Base-by-base conservation (phyloP, 2,888 invertebrate genomes). In the Eudasyphora cyanicolor region DNA sequence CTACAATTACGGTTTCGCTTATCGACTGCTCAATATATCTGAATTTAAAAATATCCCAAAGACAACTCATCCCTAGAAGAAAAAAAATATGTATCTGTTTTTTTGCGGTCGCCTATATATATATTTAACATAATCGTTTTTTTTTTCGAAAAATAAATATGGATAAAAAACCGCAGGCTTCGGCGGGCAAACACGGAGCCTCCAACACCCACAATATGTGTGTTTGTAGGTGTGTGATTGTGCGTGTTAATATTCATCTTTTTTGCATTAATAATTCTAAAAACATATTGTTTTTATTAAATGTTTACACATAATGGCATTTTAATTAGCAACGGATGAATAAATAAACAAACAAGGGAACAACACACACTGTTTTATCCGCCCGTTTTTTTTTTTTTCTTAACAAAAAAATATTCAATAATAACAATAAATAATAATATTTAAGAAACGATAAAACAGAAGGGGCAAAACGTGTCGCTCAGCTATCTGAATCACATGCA, bases 241-340 rank as follows among this genome's bases (percentile, higher is more conserved):
- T 5, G 7, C 24, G 27, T 27, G 5, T 24, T 57, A 12, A 10
- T 27, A 24, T 57, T 57, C 24, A 10, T 24, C 14, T 54, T 54
- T 82, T 54, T 62, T 75, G 75, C 70, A 81, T 84, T 84, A 75
- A 77, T 67, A 51, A 84, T 84, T 84, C 83, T 84, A 78, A 80
- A 84, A 80, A 78, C 80, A 84, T 32, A 78, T 77, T 81, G 49
- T 76, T 78, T 75, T 80, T 75, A 80, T 80, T 80, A 78, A 78
- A 71, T 81, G 80, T 84, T 81, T 81, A 75, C 78, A 71, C 74
- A 84, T 83, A 84, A 84, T 84, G 78, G 49, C 35, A 73, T 74
- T 79, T 84, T 84, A 84, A 82, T 84, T 84, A 81, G 70, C 82
- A 74, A 49, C 73, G 84, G 14, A 38, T 42, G 38, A 67, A 42